phyloP scores from a whole-genome alignment of 1,140 invertebrate genomes.

The Psix sp. region DNA sequence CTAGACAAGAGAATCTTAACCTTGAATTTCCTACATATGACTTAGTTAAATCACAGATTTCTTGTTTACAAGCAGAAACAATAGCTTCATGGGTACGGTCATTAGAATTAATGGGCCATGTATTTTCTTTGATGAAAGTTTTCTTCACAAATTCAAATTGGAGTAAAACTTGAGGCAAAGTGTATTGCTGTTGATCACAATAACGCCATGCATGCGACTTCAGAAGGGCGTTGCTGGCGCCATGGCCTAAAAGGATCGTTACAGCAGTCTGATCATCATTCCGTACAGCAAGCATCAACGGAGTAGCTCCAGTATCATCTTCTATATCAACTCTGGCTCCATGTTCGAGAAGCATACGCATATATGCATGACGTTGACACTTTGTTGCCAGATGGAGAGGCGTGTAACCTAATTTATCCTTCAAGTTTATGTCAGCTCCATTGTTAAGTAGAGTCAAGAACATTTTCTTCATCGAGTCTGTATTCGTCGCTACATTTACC shows the following conservation, averaged over 20 bases:
- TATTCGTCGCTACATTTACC: constrained; percentile 7
- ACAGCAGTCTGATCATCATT: constrained; percentile 5
- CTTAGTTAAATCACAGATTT: constrained; percentile 5
- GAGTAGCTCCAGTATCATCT: constrained; percentile 6
- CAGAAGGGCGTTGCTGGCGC: constrained; percentile 3
- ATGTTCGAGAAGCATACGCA: constrained; percentile 20
- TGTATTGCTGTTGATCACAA: constrained; percentile 3
- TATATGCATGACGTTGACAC: constrained; percentile 11
- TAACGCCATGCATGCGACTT: constrained; percentile 6
- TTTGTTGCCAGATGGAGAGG: constrained; percentile 26
- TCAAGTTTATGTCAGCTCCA: constrained; percentile 2
- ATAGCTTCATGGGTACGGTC: background rate
- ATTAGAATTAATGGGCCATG: background rate
- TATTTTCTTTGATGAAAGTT: background rate
- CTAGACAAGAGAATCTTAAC: constrained; percentile 4
- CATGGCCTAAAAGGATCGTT: constrained; percentile 5
- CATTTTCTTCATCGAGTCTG: constrained; percentile 15
- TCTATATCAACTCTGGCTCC: constrained; percentile 12
- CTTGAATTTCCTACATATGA: constrained; percentile 8
- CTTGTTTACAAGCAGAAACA: background rate
- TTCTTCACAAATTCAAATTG: constrained; percentile 12
- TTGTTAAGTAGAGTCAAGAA: constrained; percentile 1
- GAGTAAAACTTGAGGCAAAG: background rate
- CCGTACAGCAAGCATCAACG: constrained; percentile 6
- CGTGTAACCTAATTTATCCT: constrained; percentile 9